A percentile compares a stretch with the other conserved stretches of the same genome.
These are phyloP conservation scores for Equus przewalskii DNA, from an alignment of 2,113 vertebrate genomes.

Conservation along the genomic window DNA sequence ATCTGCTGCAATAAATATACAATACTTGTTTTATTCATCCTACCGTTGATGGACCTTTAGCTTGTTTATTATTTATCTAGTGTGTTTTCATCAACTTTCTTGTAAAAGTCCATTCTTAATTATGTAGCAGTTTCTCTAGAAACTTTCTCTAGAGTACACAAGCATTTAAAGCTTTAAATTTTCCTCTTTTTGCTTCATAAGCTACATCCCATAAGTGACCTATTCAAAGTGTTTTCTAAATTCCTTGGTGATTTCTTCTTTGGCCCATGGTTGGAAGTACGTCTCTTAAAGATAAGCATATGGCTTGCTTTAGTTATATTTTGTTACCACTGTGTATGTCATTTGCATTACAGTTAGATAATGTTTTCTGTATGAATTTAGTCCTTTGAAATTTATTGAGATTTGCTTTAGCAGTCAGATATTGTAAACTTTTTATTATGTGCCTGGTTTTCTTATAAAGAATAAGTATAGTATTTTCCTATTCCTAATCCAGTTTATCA, in stretches of 20 bases:
- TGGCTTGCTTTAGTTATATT: background rate
- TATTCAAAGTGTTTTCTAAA: background rate
- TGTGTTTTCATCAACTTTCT: background rate
- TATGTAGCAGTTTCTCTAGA: background rate
- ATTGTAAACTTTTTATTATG: background rate
- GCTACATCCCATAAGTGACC: background rate
- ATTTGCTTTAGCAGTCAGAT: background rate
- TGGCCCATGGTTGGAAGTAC: background rate
- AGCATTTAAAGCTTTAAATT: background rate
- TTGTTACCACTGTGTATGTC: background rate
- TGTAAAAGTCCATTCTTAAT: background rate
- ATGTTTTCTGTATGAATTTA: background rate
- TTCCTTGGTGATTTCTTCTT: background rate
- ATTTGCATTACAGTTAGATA: background rate
- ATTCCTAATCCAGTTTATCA: background rate
- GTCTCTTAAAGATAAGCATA: background rate
- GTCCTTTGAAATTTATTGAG: background rate
- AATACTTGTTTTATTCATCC: background rate
- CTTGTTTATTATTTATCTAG: background rate
- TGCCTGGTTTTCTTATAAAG: background rate
- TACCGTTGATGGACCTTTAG: background rate
- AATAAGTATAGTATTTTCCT: background rate
- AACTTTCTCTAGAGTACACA: background rate
- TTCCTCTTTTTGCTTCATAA: background rate
- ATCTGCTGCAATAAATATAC: background rate